These are phyloP conservation scores for Margaritifera margaritifera DNA, from an alignment of 2,888 invertebrate species.

Conservation along the genomic window DNA sequence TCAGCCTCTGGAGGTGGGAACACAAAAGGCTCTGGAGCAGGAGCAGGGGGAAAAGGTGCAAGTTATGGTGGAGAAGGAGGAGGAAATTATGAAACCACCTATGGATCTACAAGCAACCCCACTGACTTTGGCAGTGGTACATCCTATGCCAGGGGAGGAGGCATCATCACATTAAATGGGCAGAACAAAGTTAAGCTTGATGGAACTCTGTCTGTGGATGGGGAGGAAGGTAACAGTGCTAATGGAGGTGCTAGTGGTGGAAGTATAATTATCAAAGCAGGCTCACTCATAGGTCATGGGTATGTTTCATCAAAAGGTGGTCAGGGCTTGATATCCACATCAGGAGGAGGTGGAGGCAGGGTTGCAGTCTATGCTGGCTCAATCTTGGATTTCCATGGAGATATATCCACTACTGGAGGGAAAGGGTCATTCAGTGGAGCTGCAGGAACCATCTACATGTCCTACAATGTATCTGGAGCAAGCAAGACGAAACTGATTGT, in stretches of 20 bases:
- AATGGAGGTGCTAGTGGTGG: slow-evolving; percentile 43
- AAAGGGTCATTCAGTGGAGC: slow-evolving; percentile 37
- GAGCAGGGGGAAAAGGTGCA: slow-evolving; percentile 30
- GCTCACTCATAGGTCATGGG: slow-evolving; percentile 48
- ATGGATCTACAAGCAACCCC: slow-evolving; percentile 40
- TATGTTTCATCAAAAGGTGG: slow-evolving; percentile 44
- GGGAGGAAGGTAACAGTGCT: slow-evolving; percentile 23
- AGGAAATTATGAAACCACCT: slow-evolving; percentile 25
- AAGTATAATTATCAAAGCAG: slow-evolving; percentile 39
- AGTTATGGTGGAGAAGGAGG: slow-evolving; percentile 58
- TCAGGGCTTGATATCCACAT: slow-evolving; percentile 1
- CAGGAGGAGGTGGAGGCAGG: slow-evolving; percentile 51
- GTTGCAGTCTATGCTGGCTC: slow-evolving; percentile 31
- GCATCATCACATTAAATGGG: slow-evolving; percentile 33
- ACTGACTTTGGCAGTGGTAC: slow-evolving; percentile 44
- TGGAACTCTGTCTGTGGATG: slow-evolving; percentile 43
- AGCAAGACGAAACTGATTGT: slow-evolving; percentile 21
- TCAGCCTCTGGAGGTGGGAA: slow-evolving; percentile 31
- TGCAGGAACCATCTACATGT: slow-evolving; percentile 48
- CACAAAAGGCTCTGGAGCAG: slow-evolving; percentile 25
- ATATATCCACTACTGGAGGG: slow-evolving; percentile 39
- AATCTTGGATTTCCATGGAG: slow-evolving; percentile 38
- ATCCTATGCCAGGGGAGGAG: slow-evolving; percentile 42
- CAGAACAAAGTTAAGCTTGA: slow-evolving; percentile 33
- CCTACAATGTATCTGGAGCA: slow-evolving; percentile 38